Base-by-base conservation (phyloP, 1,140 invertebrate species). In the Drosophila bifasciata region DNA sequence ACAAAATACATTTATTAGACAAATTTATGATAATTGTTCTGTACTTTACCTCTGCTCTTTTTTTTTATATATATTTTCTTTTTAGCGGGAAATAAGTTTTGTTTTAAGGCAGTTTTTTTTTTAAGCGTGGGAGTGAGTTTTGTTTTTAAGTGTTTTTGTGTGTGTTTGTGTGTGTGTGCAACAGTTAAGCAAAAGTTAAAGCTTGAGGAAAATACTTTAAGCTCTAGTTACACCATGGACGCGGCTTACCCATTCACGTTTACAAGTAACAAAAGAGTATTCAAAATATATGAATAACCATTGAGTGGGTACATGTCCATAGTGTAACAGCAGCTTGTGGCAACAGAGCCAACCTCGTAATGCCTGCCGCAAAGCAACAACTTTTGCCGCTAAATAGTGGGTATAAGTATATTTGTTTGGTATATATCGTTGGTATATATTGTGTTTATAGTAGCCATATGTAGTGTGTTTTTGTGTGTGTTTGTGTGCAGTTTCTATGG, bases 151-250 rank as follows among this genome's bases (percentile, higher is more conserved):
- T 72, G 39, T 8, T 9, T 56, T 17, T 69, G 28, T 53, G n/a
- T 44, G 40, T 46, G 21, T 23, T 1, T 39, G 23, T 63, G 44
- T 11, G 15, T 57, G 53, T 60, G 63, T 57, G 48, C 66, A 69
- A 67, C 61, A 67, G 64, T 28, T 67, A 23, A 68, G 46, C 41
- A 45, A 49, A 68, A 69, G 48, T 69, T 68, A 69, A 63, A 69
- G 63, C 49, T 56, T 46, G 41, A 69, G 68, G 48, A 46, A 25
- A 46, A 67, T 28, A 58, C 63, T 70, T 49, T 11, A 50, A 51
- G 36, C 43, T 25, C 63, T 15, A 67, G 32, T 36, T 1, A 5
- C 32, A 36, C 4, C 32, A 13, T 36, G 11, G n/a, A n/a, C n/a
- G n/a, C n/a, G n/a, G n/a, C n/a, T n/a, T n/a, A n/a, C n/a, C n/a